phyloP scores from a whole-genome alignment of 2,797 vertebrate genomes.

The Enteromius viviparus region DNA sequence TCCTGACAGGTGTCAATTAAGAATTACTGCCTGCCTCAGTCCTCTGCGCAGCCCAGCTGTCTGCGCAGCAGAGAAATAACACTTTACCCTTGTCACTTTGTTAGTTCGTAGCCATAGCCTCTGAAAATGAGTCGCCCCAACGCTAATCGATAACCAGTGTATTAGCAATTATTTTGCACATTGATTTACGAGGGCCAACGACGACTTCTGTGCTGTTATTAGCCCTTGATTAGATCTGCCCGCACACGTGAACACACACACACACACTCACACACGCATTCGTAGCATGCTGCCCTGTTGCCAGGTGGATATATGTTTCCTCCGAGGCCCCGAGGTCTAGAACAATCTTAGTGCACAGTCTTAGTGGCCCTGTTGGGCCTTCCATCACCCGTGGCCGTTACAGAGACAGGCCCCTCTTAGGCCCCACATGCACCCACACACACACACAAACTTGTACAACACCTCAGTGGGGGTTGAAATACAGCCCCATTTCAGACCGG shows the following conservation, averaged over 20 bases:
- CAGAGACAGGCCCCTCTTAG: conserved; percentile 61
- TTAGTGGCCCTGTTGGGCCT: conserved; percentile 61
- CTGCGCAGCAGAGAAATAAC: conserved; percentile 97
- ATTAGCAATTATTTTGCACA: conserved; percentile 99
- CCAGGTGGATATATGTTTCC: conserved; percentile 68
- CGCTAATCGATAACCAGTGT: conserved; percentile 98
- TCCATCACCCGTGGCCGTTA: conserved; percentile 59
- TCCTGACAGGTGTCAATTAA: conserved; percentile 99
- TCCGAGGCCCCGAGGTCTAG: conserved; percentile 81
- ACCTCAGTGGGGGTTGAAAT: conserved; percentile 60
- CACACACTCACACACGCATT: conserved; percentile 58
- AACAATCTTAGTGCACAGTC: conserved; percentile 88
- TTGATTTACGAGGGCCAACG: conserved; percentile 95
- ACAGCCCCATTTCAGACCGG: conserved; percentile 53
- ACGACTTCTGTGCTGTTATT: conserved; percentile 94
- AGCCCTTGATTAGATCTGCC: conserved; percentile 96
- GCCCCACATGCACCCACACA: conserved; percentile 40
- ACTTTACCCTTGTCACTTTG: conserved; percentile 99
- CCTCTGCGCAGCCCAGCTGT: conserved; percentile 95
- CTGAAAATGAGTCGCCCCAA: conserved; percentile 90
- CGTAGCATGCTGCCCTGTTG: conserved; percentile 59
- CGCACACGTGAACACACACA: conserved; percentile 73
- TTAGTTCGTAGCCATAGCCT: conserved; percentile 94
- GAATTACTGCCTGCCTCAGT: conserved; percentile 97
- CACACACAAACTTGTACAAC: conserved; percentile 44